Evolutionary conservation across 2,797 vertebrate genomes (phyloP).

Genomic region (Valencia hispanica): DNA sequence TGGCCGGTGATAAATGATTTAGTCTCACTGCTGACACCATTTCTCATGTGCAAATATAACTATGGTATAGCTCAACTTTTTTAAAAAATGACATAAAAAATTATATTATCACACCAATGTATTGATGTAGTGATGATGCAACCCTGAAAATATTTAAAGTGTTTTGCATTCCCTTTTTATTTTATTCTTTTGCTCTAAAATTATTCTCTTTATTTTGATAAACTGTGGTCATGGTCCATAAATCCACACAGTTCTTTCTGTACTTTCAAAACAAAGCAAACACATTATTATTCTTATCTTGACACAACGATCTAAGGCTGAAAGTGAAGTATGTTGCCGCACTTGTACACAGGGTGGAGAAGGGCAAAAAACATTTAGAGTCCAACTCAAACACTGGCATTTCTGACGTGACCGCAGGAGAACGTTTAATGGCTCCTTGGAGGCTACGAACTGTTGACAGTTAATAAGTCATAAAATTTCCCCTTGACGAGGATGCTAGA

Average conservation of each 20-base stretch:
- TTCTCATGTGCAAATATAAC: constrained; percentile 83
- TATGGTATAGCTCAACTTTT: constrained; percentile 53
- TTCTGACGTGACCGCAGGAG: constrained; percentile 88
- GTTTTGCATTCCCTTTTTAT: constrained; percentile 6
- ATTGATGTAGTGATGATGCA: constrained; percentile 14
- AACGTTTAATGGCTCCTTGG: constrained; percentile 92
- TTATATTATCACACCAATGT: constrained; percentile 11
- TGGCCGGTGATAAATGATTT: constrained; percentile 99
- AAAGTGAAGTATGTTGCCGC: constrained; percentile 65
- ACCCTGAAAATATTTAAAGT: constrained; percentile 35
- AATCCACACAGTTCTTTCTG: constrained; percentile 38
- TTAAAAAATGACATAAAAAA: constrained; percentile 7
- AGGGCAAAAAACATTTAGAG: constrained; percentile 60
- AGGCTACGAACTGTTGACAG: constrained; percentile 98
- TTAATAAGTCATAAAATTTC: constrained; percentile 99
- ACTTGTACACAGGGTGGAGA: constrained; percentile 64
- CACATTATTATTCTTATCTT: constrained; percentile 66
- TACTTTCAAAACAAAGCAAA: constrained; percentile 58
- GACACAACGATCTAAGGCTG: constrained; percentile 54
- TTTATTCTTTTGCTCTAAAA: background rate
- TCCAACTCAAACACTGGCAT: constrained; percentile 93
- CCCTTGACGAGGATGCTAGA: constrained; percentile 93
- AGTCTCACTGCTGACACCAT: constrained; percentile 85
- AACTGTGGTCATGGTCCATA: constrained; percentile 27
- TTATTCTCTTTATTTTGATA: constrained; percentile 46